These are phyloP conservation scores for Stigmatopora argus DNA, from an alignment of 2,113 vertebrate species.

Conservation along the genomic window DNA sequence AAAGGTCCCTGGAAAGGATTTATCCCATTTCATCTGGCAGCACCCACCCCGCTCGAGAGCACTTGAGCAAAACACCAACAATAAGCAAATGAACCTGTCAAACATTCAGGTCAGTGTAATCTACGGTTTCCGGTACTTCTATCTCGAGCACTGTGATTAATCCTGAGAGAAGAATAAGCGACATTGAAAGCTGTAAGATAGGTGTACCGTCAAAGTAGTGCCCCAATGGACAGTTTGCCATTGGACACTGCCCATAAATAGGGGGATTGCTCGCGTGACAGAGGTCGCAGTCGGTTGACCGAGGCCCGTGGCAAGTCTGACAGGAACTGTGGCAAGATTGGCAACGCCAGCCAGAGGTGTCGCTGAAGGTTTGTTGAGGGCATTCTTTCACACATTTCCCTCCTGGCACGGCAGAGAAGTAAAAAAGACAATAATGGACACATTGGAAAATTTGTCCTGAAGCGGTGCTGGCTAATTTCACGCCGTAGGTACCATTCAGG, in stretches of 20 bases:
- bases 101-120: not conserved
- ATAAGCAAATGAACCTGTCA: conserved; percentile 7
- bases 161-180: not conserved
- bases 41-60: conserved; percentile 13
- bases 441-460: not conserved
- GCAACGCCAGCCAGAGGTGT: conserved; percentile 70
- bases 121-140: not conserved
- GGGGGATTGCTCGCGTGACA: conserved; percentile 64
- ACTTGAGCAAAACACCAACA: conserved; percentile 15
- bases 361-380: conserved; percentile 63
- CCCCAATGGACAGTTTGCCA: conserved; percentile 62
- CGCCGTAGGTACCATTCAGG: conserved; percentile 56
- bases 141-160: not conserved
- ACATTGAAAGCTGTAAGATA: not conserved
- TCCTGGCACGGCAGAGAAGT: conserved; percentile 42
- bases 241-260: conserved; percentile 68
- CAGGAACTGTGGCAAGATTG: conserved; percentile 71
- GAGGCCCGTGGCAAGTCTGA: conserved; percentile 67
- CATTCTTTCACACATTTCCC: conserved; percentile 68
- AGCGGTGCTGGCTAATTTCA: no score
- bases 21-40: conserved; percentile 22
- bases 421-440: not conserved
- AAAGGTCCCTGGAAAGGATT: conserved; percentile 17
- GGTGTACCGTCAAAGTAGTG: conserved; percentile 71
- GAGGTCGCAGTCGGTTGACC: conserved; percentile 64